phyloP scores from a whole-genome alignment of 2,113 vertebrate species.

The Spea bombifrons region DNA sequence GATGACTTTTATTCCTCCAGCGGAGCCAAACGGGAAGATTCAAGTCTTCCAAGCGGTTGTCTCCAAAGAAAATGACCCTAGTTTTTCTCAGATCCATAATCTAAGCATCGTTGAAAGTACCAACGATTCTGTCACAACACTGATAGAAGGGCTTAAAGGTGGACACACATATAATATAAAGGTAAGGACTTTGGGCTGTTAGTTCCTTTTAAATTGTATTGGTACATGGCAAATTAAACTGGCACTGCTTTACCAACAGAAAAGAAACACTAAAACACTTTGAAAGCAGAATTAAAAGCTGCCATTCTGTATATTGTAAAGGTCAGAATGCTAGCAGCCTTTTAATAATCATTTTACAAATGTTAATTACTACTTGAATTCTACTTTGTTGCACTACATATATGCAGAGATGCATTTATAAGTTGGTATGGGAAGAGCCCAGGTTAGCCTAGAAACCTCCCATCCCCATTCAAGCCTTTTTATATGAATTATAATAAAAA shows the following conservation, averaged over 20 bases:
- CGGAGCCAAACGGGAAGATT: slow-evolving; percentile 87
- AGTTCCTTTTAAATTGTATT: too few species aligned
- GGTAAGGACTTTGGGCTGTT: slow-evolving; percentile 61
- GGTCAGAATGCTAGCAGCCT: too few species aligned
- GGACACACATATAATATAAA: slow-evolving; percentile 88
- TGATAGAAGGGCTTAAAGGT: slow-evolving; percentile 88
- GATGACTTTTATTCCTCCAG: slow-evolving; percentile 85
- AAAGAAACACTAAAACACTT: background rate
- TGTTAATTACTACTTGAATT: too few species aligned
- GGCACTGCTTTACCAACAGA: background rate
- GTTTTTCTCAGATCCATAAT: slow-evolving; percentile 71
- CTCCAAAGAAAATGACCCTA: slow-evolving; percentile 72
- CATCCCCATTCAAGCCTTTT: too few species aligned
- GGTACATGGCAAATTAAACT: background rate
- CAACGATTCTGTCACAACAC: slow-evolving; percentile 73
- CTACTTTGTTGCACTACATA: too few species aligned
- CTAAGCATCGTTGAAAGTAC: slow-evolving; percentile 72
- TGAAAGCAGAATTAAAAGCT: too few species aligned
- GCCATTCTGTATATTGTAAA: too few species aligned
- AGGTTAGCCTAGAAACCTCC: too few species aligned
- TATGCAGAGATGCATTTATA: too few species aligned
- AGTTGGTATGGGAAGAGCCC: too few species aligned
- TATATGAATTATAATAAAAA: too few species aligned
- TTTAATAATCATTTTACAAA: too few species aligned
- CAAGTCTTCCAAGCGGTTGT: slow-evolving; percentile 82